Base-by-base conservation (phyloP, 1,140 invertebrate species). In the Nymphalis io region DNA sequence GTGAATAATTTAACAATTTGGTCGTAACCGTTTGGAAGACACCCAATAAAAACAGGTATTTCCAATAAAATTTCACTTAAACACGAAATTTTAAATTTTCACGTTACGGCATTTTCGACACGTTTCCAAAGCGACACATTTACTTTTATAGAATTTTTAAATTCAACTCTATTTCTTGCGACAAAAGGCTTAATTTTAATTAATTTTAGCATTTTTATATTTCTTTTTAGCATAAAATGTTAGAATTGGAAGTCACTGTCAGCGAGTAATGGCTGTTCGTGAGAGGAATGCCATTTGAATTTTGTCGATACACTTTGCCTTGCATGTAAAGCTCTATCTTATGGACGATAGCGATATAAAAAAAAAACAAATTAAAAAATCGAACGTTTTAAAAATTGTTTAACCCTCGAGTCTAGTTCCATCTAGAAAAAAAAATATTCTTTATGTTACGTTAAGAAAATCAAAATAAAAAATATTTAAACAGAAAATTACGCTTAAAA, bases 51-150 rank as follows among this genome's bases (percentile, higher is more conserved):
- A 86, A 83, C 82, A 83, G 75, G 78, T 73, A 79, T 75, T 76
- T 80, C 80, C 80, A 85, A 89, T 87, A 86, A 90, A 90, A 88
- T 84, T 85, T 89, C 85, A 89, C 87, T 89, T 89, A 88, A 86
- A 88, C 81, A 88, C 78, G 75, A 89, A 89, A 88, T 89, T 89
- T 87, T 78, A 87, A 88, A 88, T 84, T 85, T 89, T 83, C 81
- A 81, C 85, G 78, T 89, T 86, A 87, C 77, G 64, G 72, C 76
- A 70, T 76, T 75, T 73, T 38, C 64, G 8, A 18, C 48, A n/a
- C 4, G 15, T 6, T 16, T 44, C 39, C 18, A 68, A 71, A 78
- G 81, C 16, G 70, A 11, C 55, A 78, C 3, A 68, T 10, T 21
- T 11, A 1, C 3, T 33, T 23, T 15, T 23, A 8, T 58, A 13